Base-by-base conservation (phyloP, 2,113 vertebrate species). In the Trachemys scripta region DNA sequence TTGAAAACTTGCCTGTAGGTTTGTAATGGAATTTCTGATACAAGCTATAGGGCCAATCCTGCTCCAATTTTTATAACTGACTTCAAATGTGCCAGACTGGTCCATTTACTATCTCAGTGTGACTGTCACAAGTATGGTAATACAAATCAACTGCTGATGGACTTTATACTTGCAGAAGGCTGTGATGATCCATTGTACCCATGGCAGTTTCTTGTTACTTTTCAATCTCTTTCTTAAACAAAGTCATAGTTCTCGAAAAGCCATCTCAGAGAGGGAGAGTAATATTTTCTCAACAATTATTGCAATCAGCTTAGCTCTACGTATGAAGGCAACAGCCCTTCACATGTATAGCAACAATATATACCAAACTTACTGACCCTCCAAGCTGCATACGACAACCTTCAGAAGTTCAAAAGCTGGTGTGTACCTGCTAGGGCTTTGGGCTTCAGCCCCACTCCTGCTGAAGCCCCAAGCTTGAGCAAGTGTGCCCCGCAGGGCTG, bases 221-320 rank as follows among this genome's bases (percentile, higher is more conserved):
- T 95, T 91, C 81, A 95, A 96, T 95, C 54, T 93, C 87, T 92
- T 92, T 89, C 65, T 97, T 91, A 82, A 94, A 93, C 85, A 94
- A 96, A 97, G 92, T 93, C 93, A 87, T 90, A 84, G 95, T 83
- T 94, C 95, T 97, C 95, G 92, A 88, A 88, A 83, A 85, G 16
- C 81, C 59, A 87, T 88, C 93, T 90, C 49, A 2, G 85, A 85
- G 42, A 90, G 93, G 85, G 88, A 95, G 65, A 91, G 93, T 96
- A 97, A 91, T 85, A 79, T 88, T 97, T 87, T 80, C 85, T 92
- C 96, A 97, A 97, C 95, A 93, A 91, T 89, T 54, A 97, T 69
- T 85, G 92, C 87, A 88, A 85, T 87, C 8, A 3, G 93, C 92
- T 59, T 82, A 82, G 92, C 81, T 79, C 53, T 69, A 25, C 72